phyloP scores from a whole-genome alignment of 2,113 vertebrate genomes.

The Chascanopsetta lugubris region DNA sequence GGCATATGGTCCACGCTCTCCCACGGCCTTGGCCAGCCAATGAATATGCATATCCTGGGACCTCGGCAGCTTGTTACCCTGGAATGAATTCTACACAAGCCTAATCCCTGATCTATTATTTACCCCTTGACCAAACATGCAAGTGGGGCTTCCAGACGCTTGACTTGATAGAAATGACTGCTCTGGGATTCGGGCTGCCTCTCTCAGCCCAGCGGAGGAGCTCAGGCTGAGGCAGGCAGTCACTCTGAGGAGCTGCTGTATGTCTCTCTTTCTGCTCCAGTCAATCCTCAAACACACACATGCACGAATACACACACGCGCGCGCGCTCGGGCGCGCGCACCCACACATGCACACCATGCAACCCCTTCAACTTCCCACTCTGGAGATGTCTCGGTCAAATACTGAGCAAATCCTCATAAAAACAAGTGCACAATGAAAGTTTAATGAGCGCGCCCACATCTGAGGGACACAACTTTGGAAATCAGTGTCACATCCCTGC shows the following conservation, averaged over 20 bases:
- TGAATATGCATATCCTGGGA: constrained; percentile 84
- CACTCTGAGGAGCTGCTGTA: constrained; percentile 44
- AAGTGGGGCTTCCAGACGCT: constrained; percentile 81
- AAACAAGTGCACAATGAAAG: constrained; percentile 71
- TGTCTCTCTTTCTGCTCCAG: constrained; percentile 49
- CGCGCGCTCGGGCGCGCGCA: constrained; percentile 21
- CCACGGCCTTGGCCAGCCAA: constrained; percentile 78
- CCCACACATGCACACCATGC: constrained; percentile 23
- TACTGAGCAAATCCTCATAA: constrained; percentile 60
- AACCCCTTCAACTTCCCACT: constrained; percentile 63
- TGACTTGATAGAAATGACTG: constrained; percentile 80
- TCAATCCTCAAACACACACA: constrained; percentile 42
- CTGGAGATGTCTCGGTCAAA: constrained; percentile 76
- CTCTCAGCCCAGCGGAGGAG: constrained; percentile 64
- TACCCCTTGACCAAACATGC: constrained; percentile 85
- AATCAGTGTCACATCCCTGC: constrained; percentile 70
- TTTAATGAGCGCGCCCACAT: constrained; percentile 72
- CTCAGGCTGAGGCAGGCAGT: constrained; percentile 44
- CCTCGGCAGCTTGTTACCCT: constrained; percentile 80
- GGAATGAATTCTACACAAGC: constrained; percentile 82
- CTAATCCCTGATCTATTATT: constrained; percentile 87
- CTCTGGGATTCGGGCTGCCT: constrained; percentile 71
- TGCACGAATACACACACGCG: constrained; percentile 19
- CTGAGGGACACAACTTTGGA: constrained; percentile 60
- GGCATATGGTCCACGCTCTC: constrained; percentile 79